phyloP scores from a whole-genome alignment of 1,140 invertebrate species.

The Thaumetopoea pityocampa region DNA sequence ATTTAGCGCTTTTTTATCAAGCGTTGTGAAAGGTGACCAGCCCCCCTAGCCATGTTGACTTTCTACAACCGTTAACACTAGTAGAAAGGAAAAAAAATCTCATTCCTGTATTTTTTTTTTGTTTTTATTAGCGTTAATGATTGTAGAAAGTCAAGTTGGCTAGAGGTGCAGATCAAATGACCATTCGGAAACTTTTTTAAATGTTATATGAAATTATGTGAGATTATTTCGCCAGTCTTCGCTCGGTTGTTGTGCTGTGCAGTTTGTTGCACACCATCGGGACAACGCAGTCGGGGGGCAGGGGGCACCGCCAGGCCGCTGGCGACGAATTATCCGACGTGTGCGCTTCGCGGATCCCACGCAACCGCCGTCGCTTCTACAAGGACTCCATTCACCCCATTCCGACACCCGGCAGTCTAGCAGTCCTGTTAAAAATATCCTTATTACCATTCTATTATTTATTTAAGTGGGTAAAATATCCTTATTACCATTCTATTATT shows the following conservation, averaged over 20 bases:
- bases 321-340: conserved; percentile 84
- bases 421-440: conserved; percentile 31
- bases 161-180: too few relatives aligned
- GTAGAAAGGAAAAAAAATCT: too few relatives aligned
- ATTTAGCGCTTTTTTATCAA: too few relatives aligned
- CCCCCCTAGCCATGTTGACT: too few relatives aligned
- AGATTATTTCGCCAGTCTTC: conserved; percentile 66
- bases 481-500: background rate
- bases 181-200: conserved; percentile 6
- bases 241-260: conserved; percentile 33
- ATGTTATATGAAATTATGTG: conserved; percentile 47
- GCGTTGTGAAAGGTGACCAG: too few relatives aligned
- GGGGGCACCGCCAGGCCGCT: conserved; percentile 83
- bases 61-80: too few relatives aligned
- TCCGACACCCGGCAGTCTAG: conserved; percentile 90
- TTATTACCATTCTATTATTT: background rate
- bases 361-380: conserved; percentile 88
- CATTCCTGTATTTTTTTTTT: too few relatives aligned
- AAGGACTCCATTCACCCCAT: conserved; percentile 91
- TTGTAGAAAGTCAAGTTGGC: too few relatives aligned
- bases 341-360: conserved; percentile 90
- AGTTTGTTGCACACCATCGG: conserved; percentile 88
- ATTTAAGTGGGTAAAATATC: background rate
- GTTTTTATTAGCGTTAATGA: too few relatives aligned
- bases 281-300: conserved; percentile 90